Conservation (phyloP, 2,113 vertebrate genomes). For the Barbus barbus region DNA sequence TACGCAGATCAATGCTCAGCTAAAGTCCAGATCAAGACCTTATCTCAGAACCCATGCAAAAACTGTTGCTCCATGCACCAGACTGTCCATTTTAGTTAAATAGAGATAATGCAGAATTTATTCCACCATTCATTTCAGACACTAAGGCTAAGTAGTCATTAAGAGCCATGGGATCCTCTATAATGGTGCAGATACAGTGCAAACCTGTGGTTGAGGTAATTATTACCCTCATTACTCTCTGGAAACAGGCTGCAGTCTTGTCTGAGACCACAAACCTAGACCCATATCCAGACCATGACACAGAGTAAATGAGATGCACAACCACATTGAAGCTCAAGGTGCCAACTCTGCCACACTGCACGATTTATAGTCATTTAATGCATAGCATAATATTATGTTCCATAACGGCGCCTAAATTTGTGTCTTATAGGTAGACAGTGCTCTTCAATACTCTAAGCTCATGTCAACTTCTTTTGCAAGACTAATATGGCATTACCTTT, state of each 20-base stretch:
- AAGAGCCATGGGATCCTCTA: background rate
- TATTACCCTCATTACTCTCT: background rate
- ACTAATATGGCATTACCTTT: conserved; percentile 1
- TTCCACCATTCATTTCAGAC: background rate
- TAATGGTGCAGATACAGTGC: background rate
- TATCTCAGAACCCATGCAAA: background rate
- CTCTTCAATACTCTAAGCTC: background rate
- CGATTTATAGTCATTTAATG: background rate
- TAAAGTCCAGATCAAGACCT: background rate
- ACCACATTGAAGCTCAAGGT: background rate
- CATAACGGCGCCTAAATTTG: background rate
- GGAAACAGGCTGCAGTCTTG: background rate
- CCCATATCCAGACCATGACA: background rate
- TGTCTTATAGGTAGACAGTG: background rate
- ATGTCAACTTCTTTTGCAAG: background rate
- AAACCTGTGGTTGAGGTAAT: conserved; percentile 7
- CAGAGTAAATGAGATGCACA: background rate
- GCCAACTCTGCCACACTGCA: background rate
- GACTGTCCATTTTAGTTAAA: background rate
- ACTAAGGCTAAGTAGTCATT: background rate
- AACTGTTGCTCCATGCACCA: background rate
- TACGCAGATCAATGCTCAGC: background rate
- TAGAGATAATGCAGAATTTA: background rate
- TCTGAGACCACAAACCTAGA: background rate
- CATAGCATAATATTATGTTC: background rate